Evolutionary conservation across 2,797 vertebrate species (phyloP).

Genomic region (Myotis planiceps): DNA sequence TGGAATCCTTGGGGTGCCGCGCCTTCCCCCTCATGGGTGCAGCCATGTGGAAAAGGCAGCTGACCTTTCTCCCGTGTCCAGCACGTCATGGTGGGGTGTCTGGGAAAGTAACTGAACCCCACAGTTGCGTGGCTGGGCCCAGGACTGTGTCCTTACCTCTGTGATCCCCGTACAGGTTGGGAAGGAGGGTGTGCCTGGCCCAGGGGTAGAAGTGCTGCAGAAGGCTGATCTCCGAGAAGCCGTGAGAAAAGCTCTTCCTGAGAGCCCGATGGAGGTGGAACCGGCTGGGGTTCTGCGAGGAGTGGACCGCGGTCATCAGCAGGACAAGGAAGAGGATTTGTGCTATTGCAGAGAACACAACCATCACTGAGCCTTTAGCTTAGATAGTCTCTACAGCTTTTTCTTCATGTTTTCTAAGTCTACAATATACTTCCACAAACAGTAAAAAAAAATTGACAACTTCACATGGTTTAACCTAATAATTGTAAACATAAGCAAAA

Average conservation of each 20-base stretch:
- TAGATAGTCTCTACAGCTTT: not conserved
- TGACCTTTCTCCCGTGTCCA: not conserved
- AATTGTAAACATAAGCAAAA: not conserved
- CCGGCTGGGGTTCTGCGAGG: conserved; percentile 52
- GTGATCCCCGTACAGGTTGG: conserved; percentile 68
- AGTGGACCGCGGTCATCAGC: conserved; percentile 70
- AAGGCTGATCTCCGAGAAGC: conserved; percentile 42
- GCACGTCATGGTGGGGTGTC: too few species aligned
- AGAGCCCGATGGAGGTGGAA: conserved; percentile 73
- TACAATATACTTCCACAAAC: not conserved
- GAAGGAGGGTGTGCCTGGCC: conserved; percentile 72
- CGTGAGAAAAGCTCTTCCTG: conserved; percentile 49
- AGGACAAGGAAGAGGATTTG: conserved; percentile 76
- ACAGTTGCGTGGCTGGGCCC: not conserved
- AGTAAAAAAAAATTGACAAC: not conserved
- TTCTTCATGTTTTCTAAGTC: not conserved
- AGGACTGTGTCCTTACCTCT: conserved; percentile 60
- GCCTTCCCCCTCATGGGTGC: not conserved
- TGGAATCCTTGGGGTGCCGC: not conserved
- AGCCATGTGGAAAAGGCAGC: not conserved
- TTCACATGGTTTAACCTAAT: not conserved
- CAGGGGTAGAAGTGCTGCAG: conserved; percentile 75
- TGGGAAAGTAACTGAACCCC: not conserved
- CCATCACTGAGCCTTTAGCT: not conserved
- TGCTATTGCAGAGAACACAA: conserved; percentile 43